Percentiles rank a stretch among this genome's conserved stretches.
Conservation (phyloP, 2,797 vertebrate species). For the Apodemus agrarius region DNA sequence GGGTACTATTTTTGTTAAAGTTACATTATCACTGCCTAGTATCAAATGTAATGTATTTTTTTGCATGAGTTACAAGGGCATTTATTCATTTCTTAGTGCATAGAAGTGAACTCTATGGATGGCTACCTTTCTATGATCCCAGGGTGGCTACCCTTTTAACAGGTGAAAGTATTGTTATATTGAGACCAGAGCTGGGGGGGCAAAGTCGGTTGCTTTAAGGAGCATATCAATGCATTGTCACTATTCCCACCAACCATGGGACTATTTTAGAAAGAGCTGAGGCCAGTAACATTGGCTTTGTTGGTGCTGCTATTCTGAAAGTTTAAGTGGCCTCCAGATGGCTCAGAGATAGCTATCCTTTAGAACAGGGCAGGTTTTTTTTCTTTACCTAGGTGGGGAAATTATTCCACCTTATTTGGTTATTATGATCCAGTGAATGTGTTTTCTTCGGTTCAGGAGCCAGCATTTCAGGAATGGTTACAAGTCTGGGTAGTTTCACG, state of each 20-base stretch:
- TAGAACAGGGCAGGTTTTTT: background rate
- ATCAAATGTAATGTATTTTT: background rate
- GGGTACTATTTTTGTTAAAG: constrained; percentile 39
- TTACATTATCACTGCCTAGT: background rate
- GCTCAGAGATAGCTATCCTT: background rate
- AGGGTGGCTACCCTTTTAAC: background rate
- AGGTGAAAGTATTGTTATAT: background rate
- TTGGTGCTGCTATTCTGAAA: constrained; percentile 23
- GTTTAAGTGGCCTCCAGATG: background rate
- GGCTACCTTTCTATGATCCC: background rate
- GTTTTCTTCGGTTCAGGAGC: constrained; percentile 38
- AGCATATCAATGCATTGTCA: no score
- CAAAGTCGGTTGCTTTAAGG: background rate
- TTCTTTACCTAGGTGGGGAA: background rate
- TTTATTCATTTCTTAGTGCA: background rate
- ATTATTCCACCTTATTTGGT: constrained; percentile 53
- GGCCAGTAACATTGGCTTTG: background rate
- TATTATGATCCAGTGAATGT: constrained; percentile 47
- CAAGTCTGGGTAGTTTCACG: constrained; percentile 59
- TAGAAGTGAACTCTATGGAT: background rate
- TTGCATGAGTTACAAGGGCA: background rate
- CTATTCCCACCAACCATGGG: background rate
- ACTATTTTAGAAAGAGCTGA: background rate
- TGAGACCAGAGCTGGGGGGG: background rate
- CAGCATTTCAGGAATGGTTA: constrained; percentile 51